Percentiles rank a stretch among this genome's conserved stretches.
These are phyloP conservation scores for Sebastes oblongus DNA, from an alignment of 2,797 vertebrate species.

Conservation along the genomic window DNA sequence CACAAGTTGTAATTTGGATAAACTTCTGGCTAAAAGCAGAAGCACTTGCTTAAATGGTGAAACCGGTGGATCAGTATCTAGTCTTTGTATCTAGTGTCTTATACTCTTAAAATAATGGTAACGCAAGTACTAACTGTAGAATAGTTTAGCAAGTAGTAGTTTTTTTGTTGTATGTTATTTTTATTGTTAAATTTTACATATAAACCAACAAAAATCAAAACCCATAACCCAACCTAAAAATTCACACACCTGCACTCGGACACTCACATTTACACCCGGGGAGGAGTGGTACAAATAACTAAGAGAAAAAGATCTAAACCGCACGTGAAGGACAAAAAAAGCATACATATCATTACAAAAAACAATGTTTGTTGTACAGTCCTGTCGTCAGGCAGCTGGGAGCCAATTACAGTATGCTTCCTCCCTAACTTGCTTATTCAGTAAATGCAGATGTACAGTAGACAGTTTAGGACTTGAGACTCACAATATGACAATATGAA, in stretches of 20 bases:
- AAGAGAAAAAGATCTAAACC: no score
- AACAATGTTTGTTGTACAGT: not conserved
- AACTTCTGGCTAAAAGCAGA: constrained; percentile 35
- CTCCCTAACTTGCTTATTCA: not conserved
- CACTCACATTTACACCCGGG: no score
- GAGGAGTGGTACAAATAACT: no score
- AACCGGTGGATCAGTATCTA: not conserved
- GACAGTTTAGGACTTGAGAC: not conserved
- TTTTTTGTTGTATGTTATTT: not conserved
- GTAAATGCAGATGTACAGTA: not conserved
- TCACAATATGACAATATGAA: not conserved
- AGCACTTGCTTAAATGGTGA: constrained; percentile 4
- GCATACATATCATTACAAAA: no score
- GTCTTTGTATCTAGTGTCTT: not conserved
- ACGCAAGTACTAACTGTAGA: not conserved
- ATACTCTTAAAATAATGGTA: constrained; percentile 1
- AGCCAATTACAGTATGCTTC: not conserved
- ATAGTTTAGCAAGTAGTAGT: not conserved
- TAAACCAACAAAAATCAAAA: no score
- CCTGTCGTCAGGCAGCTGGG: constrained; percentile 8
- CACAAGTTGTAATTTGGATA: constrained; percentile 50
- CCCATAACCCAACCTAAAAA: no score
- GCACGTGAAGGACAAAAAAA: no score
- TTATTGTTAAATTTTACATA: no score
- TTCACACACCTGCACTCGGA: no score